Evolutionary conservation across 1,140 invertebrate genomes (phyloP).

Genomic region (Pseudomyrmex pallidus): DNA sequence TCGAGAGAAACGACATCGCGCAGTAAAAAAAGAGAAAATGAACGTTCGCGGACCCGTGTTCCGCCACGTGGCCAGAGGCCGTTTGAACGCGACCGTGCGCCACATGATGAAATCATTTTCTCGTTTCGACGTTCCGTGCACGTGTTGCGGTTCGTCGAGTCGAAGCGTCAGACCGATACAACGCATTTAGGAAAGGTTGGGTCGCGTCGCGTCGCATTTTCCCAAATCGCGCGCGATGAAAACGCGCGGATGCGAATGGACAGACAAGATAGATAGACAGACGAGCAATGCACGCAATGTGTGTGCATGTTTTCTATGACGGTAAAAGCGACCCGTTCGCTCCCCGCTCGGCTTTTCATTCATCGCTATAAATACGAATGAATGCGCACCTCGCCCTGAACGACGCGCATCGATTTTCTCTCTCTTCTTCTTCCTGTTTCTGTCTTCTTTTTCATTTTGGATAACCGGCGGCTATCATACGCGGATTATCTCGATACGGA

Average conservation of each 20-base stretch:
- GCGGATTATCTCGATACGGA: conserved; percentile 19
- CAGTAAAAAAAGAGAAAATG: neutral
- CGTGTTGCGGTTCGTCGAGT: conserved; percentile 36
- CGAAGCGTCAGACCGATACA: conserved; percentile 37
- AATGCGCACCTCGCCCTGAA: conserved; percentile 47
- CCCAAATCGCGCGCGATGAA: conserved; percentile 17
- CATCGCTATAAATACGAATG: conserved; percentile 72
- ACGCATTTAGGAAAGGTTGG: neutral
- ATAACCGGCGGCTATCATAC: neutral
- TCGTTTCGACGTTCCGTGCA: conserved; percentile 49
- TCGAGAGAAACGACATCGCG: conserved; percentile 9
- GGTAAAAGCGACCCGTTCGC: conserved; percentile 19
- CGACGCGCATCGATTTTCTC: conserved; percentile 43
- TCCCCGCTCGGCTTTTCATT: conserved; percentile 62
- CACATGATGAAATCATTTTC: conserved; percentile 61
- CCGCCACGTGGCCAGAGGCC: conserved; percentile 51
- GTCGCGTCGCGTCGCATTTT: conserved; percentile 3
- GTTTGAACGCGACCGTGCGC: conserved; percentile 49
- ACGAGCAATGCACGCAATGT: conserved; percentile 3
- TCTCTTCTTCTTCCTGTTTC: neutral
- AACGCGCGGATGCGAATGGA: neutral
- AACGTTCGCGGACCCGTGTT: conserved; percentile 25
- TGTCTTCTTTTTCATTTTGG: neutral
- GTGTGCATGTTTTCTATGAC: neutral
- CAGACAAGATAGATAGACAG: neutral